Evolutionary conservation across 2,113 vertebrate genomes (phyloP).

Genomic region (Perognathus longimembris): DNA sequence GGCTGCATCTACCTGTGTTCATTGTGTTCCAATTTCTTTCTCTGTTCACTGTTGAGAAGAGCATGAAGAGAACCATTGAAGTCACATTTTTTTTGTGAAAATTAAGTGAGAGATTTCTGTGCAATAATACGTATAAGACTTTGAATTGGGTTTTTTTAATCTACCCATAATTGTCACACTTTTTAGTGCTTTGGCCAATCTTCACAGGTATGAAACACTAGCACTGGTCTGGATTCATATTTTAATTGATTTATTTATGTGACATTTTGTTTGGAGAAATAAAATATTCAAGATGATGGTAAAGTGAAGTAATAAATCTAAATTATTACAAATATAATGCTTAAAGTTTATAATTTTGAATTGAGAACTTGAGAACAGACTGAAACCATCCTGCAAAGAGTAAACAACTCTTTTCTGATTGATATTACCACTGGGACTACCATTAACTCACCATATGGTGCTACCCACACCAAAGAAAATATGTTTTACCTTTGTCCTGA

Average conservation of each 20-base stretch:
- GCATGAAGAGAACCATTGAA: background rate
- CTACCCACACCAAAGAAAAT: background rate
- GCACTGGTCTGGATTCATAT: background rate
- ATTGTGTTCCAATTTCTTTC: background rate
- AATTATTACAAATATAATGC: background rate
- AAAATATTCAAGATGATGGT: background rate
- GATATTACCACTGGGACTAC: background rate
- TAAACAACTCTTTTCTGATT: background rate
- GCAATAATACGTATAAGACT: background rate
- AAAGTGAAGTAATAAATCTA: background rate
- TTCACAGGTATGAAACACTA: background rate
- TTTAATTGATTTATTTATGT: conserved; percentile 28
- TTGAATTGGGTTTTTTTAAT: background rate
- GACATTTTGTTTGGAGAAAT: background rate
- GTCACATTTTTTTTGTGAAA: background rate
- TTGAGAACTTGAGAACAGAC: background rate
- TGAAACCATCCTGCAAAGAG: background rate
- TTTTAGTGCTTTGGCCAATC: background rate
- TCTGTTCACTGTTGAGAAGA: background rate
- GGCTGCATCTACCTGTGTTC: background rate
- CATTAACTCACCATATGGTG: background rate
- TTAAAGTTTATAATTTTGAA: background rate
- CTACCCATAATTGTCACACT: background rate
- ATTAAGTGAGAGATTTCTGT: background rate
- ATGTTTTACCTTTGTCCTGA: conserved; percentile 4